Evolutionary conservation across 2,888 invertebrate genomes (phyloP), one percentile per base, ranked within the genome.

Genomic region (Scaptomyza cyrtandrae): DNA sequence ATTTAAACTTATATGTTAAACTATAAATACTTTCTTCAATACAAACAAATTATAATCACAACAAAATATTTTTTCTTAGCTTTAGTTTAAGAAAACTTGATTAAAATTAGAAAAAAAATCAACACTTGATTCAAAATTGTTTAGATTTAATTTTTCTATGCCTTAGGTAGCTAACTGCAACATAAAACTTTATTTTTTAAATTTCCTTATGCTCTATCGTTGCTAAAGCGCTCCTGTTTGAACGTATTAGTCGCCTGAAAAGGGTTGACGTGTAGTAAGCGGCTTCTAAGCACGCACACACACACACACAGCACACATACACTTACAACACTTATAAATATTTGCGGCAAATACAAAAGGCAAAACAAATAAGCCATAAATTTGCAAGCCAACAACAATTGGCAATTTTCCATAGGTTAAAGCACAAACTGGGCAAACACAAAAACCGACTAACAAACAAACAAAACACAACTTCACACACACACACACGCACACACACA

Each of bases 371-470:
- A 82, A 80, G 80, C 80, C 80, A 90, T 89, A 89, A 89, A 90
- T 90, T 89, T 90, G 82, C 89, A 90, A 86, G 86, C 80, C 77
- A 76, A 75, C 79, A 80, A 84, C 79, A 80, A 84, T 83, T 86
- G 89, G 79, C 79, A 76, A 88, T 84, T 84, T 86, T 84, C 81
- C 75, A 75, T 80, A 82, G 85, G 79, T 78, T 79, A 80, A 80
- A 69, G 68, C 68, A 71, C 67, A 73, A 74, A 71, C 63, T 46
- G 62, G 60, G 60, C 62, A 69, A 67, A 72, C 75, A 72, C 75
- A 72, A 75, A 71, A 75, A 67, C 78, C 59, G 71, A 67, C 60
- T 59, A 72, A 70, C 78, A 75, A 76, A 73, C 76, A 71, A 84
- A 75, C 77, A 33, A 33, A 33, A 75, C 77, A 67, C 16, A 63